Evolutionary conservation across 1,140 invertebrate species (phyloP), one percentile per base, ranked within the genome.

Genomic region (Leptinotarsa defecta): DNA sequence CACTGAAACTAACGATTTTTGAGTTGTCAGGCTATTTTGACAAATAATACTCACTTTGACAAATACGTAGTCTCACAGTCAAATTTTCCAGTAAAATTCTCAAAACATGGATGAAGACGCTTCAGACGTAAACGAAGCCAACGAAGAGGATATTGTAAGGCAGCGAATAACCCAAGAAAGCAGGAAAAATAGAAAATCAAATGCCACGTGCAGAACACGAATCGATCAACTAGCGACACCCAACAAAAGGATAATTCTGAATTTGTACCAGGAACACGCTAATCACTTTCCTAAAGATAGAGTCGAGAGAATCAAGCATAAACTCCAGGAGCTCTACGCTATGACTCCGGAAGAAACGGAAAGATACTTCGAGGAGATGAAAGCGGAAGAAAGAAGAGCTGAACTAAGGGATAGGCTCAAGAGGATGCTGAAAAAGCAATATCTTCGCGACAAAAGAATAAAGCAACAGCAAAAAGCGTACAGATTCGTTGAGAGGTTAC

Each of bases 331-430:
- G 74, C 69, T 80, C 5, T 84, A 81, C 72, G 80, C 81, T 2
- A 83, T 83, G 82, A 80, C 80, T 8, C 81, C 82, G 3, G 82
- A 83, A 74, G 81, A 84, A 77, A 81, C 83, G 1, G 80, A 81
- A 24, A 79, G 76, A 67, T 84, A 84, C 68, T 84, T 84, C 64
- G 74, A 79, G 57, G 71, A 82, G 62, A 48, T 82, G 13, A 79
- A 73, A 70, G 62, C 73, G 13, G 64, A 80, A 52, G 43, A 74
- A 5, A 71, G 73, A 20, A 76, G 76, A 63, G 69, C 71, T 15
- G 74, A 68, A 52, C 57, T 64, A 13, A 67, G 77, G 27, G 76
- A 78, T 64, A 74, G 78, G 57, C 49, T 81, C 52, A 82, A 80
- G 68, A 74, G 64, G 22, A 77, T 74, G 63, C 63, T 81, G 17